phyloP scores from a whole-genome alignment of 2,888 invertebrate genomes.

The Lithophane semibrunnea region DNA sequence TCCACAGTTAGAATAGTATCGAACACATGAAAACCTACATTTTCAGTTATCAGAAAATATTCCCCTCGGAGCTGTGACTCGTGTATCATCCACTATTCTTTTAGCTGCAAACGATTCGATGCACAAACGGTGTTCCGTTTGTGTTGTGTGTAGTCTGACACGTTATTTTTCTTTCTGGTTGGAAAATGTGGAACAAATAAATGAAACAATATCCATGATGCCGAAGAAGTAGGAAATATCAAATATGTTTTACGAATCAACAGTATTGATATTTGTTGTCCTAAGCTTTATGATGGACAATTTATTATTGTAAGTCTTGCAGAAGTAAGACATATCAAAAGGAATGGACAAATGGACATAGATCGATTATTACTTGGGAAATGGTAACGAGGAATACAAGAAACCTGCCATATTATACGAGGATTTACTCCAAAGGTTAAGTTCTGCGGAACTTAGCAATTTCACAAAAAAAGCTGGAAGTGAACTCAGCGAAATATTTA shows the following conservation, averaged over 20 bases:
- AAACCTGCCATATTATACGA: neutral
- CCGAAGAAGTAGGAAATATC: slow-evolving; percentile 28
- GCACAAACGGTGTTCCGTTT: slow-evolving; percentile 63
- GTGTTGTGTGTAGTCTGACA: too few relatives aligned
- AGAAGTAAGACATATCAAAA: slow-evolving; percentile 7
- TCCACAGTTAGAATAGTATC: neutral
- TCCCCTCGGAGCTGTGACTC: slow-evolving; percentile 12
- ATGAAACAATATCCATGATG: slow-evolving; percentile 41
- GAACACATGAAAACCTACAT: slow-evolving; percentile 33
- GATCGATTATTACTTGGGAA: neutral
- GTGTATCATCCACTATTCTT: slow-evolving; percentile 52
- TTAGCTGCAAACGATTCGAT: slow-evolving; percentile 55
- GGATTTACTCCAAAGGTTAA: neutral
- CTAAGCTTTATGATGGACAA: slow-evolving; percentile 8
- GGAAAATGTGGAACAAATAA: slow-evolving; percentile 45
- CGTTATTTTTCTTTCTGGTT: slow-evolving; percentile 45
- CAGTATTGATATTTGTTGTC: slow-evolving; percentile 34
- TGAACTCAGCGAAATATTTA: neutral
- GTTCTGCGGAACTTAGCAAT: neutral
- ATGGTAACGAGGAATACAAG: neutral
- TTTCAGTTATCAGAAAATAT: slow-evolving; percentile 45
- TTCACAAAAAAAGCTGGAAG: neutral
- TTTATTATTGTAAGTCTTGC: slow-evolving; percentile 11
- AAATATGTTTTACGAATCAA: slow-evolving; percentile 28
- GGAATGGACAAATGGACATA: neutral